Conservation (phyloP, 1,140 invertebrate species). For the Dendrolimus punctatus region DNA sequence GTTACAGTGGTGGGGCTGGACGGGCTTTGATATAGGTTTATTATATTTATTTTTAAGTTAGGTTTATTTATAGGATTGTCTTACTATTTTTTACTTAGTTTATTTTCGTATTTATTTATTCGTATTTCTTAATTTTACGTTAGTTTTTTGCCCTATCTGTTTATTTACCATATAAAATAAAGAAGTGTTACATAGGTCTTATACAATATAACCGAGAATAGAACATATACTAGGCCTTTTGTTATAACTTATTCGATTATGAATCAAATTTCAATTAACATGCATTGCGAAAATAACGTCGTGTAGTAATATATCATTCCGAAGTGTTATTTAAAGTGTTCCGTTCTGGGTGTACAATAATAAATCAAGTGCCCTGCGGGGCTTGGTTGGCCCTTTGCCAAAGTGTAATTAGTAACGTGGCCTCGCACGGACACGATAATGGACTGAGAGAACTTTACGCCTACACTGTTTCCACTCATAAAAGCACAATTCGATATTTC, state of each 20-base stretch:
- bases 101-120: no score
- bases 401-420: conserved; percentile 54
- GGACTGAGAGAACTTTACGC: conserved; percentile 27
- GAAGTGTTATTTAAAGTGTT: conserved; percentile 43
- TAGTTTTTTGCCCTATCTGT: no score
- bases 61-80: no score
- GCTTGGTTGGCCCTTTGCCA: conserved; percentile 46
- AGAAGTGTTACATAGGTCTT: no score
- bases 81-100: no score
- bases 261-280: not conserved
- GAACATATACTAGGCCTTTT: no score
- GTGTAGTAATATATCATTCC: conserved; percentile 31
- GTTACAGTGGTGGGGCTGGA: no score
- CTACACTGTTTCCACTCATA: conserved; percentile 40
- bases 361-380: conserved; percentile 47
- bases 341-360: conserved; percentile 37
- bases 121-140: no score
- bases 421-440: conserved; percentile 31
- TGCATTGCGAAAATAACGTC: conserved; percentile 19
- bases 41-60: no score
- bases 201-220: no score
- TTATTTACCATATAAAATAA: no score
- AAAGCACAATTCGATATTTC: conserved; percentile 25
- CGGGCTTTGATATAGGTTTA: no score
- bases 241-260: not conserved